These are phyloP conservation scores for Drosophila antonietae DNA, from an alignment of 2,888 invertebrate genomes.

Conservation along the genomic window DNA sequence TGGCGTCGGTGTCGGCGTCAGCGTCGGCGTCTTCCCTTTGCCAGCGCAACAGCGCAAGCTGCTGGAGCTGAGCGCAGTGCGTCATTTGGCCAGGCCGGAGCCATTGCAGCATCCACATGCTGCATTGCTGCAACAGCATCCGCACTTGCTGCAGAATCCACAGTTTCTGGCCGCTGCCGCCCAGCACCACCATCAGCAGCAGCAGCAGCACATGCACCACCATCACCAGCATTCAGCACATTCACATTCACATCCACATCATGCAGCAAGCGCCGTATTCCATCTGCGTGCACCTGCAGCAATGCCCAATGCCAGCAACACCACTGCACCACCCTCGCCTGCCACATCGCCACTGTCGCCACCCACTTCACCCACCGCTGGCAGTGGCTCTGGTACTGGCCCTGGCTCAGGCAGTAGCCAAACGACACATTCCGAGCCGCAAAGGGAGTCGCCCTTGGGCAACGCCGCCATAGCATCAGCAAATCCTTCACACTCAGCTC, in stretches of 20 bases:
- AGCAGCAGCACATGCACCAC: slow-evolving; percentile 60
- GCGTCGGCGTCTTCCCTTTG: slow-evolving; percentile 45
- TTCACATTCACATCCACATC: slow-evolving; percentile 33
- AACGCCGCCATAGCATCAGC: slow-evolving; percentile 26
- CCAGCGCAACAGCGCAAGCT: slow-evolving; percentile 77
- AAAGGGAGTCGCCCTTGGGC: slow-evolving; percentile 37
- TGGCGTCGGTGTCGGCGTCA: slow-evolving; percentile 8
- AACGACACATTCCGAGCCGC: slow-evolving; percentile 67
- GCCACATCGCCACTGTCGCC: slow-evolving; percentile 80
- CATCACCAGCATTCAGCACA: slow-evolving; percentile 53
- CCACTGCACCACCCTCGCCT: slow-evolving; percentile 72
- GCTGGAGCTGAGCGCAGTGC: slow-evolving; percentile 71
- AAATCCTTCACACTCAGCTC: slow-evolving; percentile 52
- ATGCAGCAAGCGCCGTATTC: slow-evolving; percentile 64
- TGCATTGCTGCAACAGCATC: slow-evolving; percentile 80
- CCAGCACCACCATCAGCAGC: slow-evolving; percentile 75
- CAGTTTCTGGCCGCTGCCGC: slow-evolving; percentile 81
- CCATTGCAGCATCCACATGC: slow-evolving; percentile 83
- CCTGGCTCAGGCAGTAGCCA: slow-evolving; percentile 48
- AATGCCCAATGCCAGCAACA: slow-evolving; percentile 36
- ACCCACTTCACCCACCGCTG: slow-evolving; percentile 76
- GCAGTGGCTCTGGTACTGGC: slow-evolving; percentile 52
- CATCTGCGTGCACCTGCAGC: slow-evolving; percentile 69
- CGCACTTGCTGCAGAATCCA: slow-evolving; percentile 81
- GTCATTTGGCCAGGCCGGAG: slow-evolving; percentile 82